Conservation (phyloP, 2,888 invertebrate species). For the Tupiocoris notatus region DNA sequence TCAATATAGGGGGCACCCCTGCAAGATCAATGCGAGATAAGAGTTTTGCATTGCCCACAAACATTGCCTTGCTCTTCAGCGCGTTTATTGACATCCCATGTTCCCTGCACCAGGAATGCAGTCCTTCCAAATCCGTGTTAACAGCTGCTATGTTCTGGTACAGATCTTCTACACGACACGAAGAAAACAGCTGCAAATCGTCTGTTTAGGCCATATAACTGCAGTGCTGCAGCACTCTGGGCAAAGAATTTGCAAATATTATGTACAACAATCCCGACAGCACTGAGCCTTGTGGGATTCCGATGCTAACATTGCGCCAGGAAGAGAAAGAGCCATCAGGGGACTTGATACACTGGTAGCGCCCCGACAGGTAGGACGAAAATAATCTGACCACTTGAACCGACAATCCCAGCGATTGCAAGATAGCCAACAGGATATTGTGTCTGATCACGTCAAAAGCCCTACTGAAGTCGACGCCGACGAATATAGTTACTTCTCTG, state of each 20-base stretch:
- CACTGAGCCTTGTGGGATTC: constrained; percentile 2
- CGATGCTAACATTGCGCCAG: not conserved
- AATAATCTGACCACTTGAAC: not conserved
- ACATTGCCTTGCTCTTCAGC: not conserved
- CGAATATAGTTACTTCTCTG: not conserved
- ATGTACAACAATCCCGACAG: not conserved
- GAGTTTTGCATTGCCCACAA: not conserved
- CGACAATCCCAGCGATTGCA: not conserved
- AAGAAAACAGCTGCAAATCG: too few species aligned
- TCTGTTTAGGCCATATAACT: too few species aligned
- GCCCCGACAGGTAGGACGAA: not conserved
- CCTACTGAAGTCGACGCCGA: not conserved
- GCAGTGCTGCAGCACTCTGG: not conserved
- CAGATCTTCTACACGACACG: not conserved
- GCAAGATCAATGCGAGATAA: not conserved
- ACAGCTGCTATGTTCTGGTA: not conserved
- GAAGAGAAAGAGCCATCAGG: not conserved
- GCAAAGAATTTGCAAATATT: not conserved
- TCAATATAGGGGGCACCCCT: not conserved
- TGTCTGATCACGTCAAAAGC: too few species aligned
- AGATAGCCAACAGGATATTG: not conserved
- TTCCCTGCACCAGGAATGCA: not conserved
- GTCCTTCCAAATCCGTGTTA: not conserved
- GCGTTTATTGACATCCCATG: not conserved
- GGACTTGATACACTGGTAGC: not conserved